Percentiles rank a stretch among this genome's conserved stretches.
Evolutionary conservation across 2,797 vertebrate genomes (phyloP).

Genomic region (Aselliscus stoliczkanus): DNA sequence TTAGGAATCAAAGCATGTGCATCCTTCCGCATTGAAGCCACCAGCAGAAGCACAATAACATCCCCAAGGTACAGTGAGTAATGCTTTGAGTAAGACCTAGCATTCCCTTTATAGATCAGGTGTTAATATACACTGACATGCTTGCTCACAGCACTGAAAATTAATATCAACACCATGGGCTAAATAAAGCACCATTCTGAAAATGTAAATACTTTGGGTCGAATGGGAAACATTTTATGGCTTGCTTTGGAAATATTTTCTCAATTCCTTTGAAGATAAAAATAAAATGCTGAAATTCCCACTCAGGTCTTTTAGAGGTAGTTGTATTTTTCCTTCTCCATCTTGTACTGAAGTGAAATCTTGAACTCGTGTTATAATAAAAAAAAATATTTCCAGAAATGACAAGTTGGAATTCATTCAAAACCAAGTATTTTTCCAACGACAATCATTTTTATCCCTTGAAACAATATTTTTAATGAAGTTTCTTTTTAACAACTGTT

Average conservation of each 20-base stretch:
- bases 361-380: neutral
- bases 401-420: constrained; percentile 12
- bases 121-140: constrained; percentile 85
- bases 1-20: constrained; percentile 79
- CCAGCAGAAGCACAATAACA: constrained; percentile 70
- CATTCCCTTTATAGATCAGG: constrained; percentile 86
- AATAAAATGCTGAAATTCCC: constrained; percentile 64
- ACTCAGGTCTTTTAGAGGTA: constrained; percentile 14
- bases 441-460: neutral
- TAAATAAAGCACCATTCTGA: constrained; percentile 79
- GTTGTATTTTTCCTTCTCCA: constrained; percentile 50
- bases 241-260: constrained; percentile 80
- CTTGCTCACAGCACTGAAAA: constrained; percentile 80
- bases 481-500: neutral
- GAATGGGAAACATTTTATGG: constrained; percentile 78
- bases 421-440: constrained; percentile 31
- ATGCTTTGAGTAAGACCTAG: constrained; percentile 80
- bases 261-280: constrained; percentile 75
- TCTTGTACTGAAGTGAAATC: constrained; percentile 17
- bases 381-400: constrained; percentile 24
- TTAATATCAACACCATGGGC: constrained; percentile 78
- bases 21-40: constrained; percentile 65
- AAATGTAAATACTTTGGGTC: constrained; percentile 72
- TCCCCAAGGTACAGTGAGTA: constrained; percentile 80
- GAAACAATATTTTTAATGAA: neutral